These are phyloP conservation scores for Cephalopachus bancanus DNA, from an alignment of 2,797 vertebrate species.

Conservation along the genomic window DNA sequence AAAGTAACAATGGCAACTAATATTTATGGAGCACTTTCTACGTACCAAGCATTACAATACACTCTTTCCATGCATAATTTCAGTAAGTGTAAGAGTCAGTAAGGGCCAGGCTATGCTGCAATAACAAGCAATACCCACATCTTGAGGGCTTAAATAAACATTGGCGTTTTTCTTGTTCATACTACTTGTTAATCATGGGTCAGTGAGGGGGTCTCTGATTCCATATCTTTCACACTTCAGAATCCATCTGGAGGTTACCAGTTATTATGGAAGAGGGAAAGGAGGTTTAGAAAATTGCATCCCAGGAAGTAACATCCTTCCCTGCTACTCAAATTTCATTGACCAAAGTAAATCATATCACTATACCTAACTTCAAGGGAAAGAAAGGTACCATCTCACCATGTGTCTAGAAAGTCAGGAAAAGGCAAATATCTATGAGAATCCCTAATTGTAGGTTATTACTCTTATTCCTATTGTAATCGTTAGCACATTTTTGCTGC, in stretches of 20 bases:
- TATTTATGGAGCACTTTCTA: neutral
- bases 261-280: neutral
- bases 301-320: neutral
- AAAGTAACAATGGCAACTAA: neutral
- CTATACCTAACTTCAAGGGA: neutral
- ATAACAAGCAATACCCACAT: neutral
- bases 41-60: too few relatives aligned
- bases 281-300: neutral
- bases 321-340: neutral
- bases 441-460: neutral
- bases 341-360: neutral
- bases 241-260: neutral
- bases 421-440: neutral
- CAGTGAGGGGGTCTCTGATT: neutral
- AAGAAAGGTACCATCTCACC: neutral
- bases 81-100: neutral
- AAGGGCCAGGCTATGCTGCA: neutral
- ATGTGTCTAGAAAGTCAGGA: neutral
- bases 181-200: neutral
- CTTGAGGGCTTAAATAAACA: neutral
- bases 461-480: neutral
- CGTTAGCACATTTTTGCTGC: neutral
- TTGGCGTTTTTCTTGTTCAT: neutral
- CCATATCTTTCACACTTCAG: neutral
- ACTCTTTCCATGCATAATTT: neutral